Evolutionary conservation across 2,888 invertebrate species (phyloP).

Genomic region (Masnerella sp.): DNA sequence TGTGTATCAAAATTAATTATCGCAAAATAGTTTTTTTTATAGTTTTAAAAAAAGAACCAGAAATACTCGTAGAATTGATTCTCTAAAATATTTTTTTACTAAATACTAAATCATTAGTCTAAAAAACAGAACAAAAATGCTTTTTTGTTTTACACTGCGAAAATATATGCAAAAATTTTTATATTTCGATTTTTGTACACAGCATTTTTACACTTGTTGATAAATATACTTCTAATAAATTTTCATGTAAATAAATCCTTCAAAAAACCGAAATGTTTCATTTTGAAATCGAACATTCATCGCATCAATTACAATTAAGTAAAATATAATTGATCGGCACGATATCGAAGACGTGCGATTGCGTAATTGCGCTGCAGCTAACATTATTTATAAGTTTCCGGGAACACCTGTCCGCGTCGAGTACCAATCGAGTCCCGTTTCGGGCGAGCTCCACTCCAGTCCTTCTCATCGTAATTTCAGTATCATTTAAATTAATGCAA

Average conservation of each 20-base stretch:
- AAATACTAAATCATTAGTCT: no score
- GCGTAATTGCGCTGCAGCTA: constrained; percentile 61
- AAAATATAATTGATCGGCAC: constrained; percentile 54
- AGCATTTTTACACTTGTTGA: no score
- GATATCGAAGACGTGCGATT: constrained; percentile 48
- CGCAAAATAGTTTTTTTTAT: not conserved
- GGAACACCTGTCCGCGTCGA: constrained; percentile 62
- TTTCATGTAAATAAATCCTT: no score
- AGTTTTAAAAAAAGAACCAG: no score
- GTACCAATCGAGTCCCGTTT: constrained; percentile 35
- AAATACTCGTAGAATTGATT: no score
- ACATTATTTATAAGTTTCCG: constrained; percentile 64
- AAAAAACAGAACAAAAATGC: not conserved
- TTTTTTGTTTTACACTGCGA: no score
- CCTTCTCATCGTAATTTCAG: constrained; percentile 36
- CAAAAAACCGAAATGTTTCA: no score
- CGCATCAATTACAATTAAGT: no score
- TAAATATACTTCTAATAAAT: no score
- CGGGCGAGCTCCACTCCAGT: constrained; percentile 37
- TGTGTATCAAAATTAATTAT: constrained; percentile 2
- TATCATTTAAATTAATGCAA: constrained; percentile 37
- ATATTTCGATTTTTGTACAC: not conserved
- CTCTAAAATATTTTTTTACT: no score
- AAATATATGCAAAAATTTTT: not conserved
- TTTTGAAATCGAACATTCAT: no score